phyloP scores from a whole-genome alignment of 2,797 vertebrate species.

The Labeo calbasu region DNA sequence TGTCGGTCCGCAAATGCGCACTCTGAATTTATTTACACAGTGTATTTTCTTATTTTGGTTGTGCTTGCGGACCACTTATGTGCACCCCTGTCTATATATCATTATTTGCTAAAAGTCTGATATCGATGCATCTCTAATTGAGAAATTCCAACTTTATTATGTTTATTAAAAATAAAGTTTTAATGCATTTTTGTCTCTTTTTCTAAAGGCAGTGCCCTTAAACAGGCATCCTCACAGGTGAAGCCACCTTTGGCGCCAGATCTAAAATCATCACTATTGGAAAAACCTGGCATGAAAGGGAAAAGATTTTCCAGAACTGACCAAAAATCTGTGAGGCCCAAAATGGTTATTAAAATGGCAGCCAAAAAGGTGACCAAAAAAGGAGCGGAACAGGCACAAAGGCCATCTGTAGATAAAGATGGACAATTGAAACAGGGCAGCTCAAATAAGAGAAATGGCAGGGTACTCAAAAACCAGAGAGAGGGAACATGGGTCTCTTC shows the following conservation, averaged over 20 bases:
- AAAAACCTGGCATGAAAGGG: slow-evolving; percentile 68
- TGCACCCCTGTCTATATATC: no score
- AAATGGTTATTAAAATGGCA: slow-evolving; percentile 65
- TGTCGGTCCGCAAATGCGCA: no score
- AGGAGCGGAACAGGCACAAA: slow-evolving; percentile 39
- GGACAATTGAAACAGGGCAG: slow-evolving; percentile 37
- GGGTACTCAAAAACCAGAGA: slow-evolving; percentile 39
- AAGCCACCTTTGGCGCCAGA: slow-evolving; percentile 67
- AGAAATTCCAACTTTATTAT: neutral
- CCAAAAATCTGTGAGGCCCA: slow-evolving; percentile 59
- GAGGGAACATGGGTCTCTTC: slow-evolving; percentile 8
- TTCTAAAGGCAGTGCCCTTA: slow-evolving; percentile 43
- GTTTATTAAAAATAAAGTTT: neutral
- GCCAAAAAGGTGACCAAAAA: slow-evolving; percentile 60
- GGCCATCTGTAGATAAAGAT: slow-evolving; percentile 40
- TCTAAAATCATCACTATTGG: slow-evolving; percentile 55
- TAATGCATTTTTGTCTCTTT: neutral
- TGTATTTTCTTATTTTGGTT: no score
- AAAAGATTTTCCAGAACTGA: slow-evolving; percentile 61
- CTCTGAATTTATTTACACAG: no score
- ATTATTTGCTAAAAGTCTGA: neutral
- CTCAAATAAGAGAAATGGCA: slow-evolving; percentile 61
- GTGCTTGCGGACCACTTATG: no score
- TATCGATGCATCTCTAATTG: neutral
- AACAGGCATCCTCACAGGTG: slow-evolving; percentile 47